These are phyloP conservation scores for Percina caprodes DNA, from an alignment of 2,113 vertebrate species.

Conservation along the genomic window DNA sequence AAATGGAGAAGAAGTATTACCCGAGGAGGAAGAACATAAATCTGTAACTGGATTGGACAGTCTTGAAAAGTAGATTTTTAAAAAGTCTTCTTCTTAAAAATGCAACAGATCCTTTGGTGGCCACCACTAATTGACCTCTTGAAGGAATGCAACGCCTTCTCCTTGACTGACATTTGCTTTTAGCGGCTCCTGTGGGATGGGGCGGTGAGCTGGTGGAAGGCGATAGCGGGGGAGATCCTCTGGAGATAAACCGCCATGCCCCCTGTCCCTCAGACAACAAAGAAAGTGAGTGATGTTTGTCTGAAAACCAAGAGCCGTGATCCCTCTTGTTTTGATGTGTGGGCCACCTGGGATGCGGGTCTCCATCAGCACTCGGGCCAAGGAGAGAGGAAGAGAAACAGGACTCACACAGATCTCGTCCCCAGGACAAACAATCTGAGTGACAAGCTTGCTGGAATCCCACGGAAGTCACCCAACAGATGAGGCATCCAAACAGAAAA, in stretches of 20 bases:
- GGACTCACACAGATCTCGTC: slow-evolving; percentile 69
- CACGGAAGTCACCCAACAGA: slow-evolving; percentile 75
- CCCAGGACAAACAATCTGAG: slow-evolving; percentile 78
- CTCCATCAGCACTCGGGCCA: slow-evolving; percentile 78
- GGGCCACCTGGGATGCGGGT: slow-evolving; percentile 85
- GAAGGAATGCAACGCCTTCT: slow-evolving; percentile 75
- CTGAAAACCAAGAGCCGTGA: slow-evolving; percentile 81
- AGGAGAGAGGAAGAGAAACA: slow-evolving; percentile 73
- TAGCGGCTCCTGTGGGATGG: slow-evolving; percentile 79
- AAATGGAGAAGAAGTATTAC: background rate
- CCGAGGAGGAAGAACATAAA: background rate
- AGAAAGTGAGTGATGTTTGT: slow-evolving; percentile 86
- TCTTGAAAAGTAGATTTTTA: background rate
- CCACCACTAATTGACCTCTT: slow-evolving; percentile 76
- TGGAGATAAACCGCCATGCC: slow-evolving; percentile 78
- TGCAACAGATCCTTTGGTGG: slow-evolving; percentile 52
- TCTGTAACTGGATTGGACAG: background rate
- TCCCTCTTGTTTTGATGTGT: slow-evolving; percentile 85
- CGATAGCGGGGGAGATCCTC: slow-evolving; percentile 79
- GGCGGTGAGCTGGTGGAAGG: slow-evolving; percentile 76
- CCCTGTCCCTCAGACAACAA: slow-evolving; percentile 83
- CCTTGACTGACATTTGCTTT: slow-evolving; percentile 84
- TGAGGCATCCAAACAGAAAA: slow-evolving; percentile 68
- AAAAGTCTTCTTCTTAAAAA: slow-evolving; percentile 16
- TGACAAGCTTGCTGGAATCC: slow-evolving; percentile 76